These are phyloP conservation scores for Zosterops hypoxanthus DNA, from an alignment of 2,113 vertebrate genomes.

Conservation along the genomic window DNA sequence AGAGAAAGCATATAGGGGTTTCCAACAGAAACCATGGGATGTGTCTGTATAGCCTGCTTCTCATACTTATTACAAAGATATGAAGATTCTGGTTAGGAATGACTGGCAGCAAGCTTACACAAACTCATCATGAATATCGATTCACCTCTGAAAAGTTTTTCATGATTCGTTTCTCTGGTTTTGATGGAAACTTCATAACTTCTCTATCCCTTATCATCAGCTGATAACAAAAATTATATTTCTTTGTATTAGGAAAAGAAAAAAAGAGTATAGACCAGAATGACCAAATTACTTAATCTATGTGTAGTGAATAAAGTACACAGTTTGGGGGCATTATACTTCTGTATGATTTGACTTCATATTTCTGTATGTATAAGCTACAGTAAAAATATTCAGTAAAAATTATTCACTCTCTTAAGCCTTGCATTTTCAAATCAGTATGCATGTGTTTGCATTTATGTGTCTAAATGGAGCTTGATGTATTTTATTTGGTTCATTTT, in stretches of 20 bases:
- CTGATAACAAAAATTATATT: background rate
- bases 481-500: background rate
- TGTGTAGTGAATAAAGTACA: background rate
- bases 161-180: background rate
- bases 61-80: background rate
- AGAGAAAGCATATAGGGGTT: background rate
- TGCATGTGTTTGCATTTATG: fast-evolving
- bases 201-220: background rate
- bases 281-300: background rate
- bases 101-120: background rate
- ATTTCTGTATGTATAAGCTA: background rate
- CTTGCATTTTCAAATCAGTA: background rate
- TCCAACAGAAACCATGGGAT: background rate
- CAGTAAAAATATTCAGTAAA: background rate
- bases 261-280: background rate
- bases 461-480: background rate
- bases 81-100: background rate
- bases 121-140: fast-evolving
- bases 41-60: background rate
- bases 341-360: background rate
- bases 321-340: fast-evolving
- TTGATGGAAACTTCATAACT: background rate
- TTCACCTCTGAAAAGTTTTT: background rate
- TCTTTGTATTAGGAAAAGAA: background rate
- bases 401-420: background rate